phyloP scores from a whole-genome alignment of 2,888 invertebrate species.

The Parascotia fuliginaria region DNA sequence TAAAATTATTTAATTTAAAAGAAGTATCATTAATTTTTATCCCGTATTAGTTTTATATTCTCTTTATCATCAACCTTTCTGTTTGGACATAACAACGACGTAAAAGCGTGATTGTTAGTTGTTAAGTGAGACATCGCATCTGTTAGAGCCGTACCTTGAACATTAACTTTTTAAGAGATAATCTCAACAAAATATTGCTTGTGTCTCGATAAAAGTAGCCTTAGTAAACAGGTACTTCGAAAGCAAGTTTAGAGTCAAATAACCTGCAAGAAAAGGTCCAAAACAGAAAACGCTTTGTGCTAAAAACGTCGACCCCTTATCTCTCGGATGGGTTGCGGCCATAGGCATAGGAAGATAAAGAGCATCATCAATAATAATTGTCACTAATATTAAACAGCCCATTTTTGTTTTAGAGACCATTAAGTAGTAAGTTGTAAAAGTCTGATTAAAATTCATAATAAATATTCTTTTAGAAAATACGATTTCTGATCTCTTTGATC shows the following conservation, averaged over 20 bases:
- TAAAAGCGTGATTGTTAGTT: constrained; percentile 74
- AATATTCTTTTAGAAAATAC: constrained; percentile 19
- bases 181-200: constrained; percentile 76
- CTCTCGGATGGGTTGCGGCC: constrained; percentile 75
- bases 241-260: constrained; percentile 79
- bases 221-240: constrained; percentile 73
- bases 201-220: constrained; percentile 73
- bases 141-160: constrained; percentile 64
- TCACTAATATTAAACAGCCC: constrained; percentile 21
- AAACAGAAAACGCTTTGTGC: constrained; percentile 84
- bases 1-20: background rate
- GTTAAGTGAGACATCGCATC: constrained; percentile 76
- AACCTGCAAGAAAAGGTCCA: constrained; percentile 77
- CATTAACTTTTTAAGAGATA: constrained; percentile 75
- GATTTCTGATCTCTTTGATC: constrained; percentile 29
- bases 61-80: constrained; percentile 51
- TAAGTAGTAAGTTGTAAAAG: constrained; percentile 20
- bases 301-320: constrained; percentile 85
- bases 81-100: constrained; percentile 48
- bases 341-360: constrained; percentile 67
- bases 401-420: constrained; percentile 11
- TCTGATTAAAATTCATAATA: constrained; percentile 27
- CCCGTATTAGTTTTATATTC: constrained; percentile 39
- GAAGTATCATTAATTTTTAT: constrained; percentile 17
- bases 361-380: constrained; percentile 38